Percentiles rank a stretch among this genome's conserved stretches.
Conservation (phyloP, 2,888 invertebrate genomes). For the Drosophila borealis region DNA sequence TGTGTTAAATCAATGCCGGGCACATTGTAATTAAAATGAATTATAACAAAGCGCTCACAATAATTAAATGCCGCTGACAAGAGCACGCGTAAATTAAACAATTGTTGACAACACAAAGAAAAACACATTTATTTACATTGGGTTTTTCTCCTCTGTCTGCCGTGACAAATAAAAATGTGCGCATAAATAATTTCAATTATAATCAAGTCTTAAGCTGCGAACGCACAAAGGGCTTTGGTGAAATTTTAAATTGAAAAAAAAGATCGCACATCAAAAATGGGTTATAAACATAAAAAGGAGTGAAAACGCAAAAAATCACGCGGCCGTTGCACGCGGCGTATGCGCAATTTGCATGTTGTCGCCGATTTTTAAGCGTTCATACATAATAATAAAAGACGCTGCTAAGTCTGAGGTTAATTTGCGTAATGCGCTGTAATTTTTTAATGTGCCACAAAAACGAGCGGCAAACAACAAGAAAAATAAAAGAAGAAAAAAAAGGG, state of each 20-base stretch:
- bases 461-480: slow-evolving; percentile 25
- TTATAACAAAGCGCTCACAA: slow-evolving; percentile 18
- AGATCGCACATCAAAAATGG: not conserved
- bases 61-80: slow-evolving; percentile 24
- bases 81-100: slow-evolving; percentile 10
- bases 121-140: not conserved
- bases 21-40: slow-evolving; percentile 38
- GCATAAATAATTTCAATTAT: slow-evolving; percentile 32
- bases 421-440: slow-evolving; percentile 77
- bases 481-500: slow-evolving; percentile 9
- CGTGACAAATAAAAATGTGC: not conserved
- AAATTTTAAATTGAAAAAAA: slow-evolving; percentile 2
- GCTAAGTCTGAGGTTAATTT: slow-evolving; percentile 81
- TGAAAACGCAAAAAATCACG: slow-evolving; percentile 18
- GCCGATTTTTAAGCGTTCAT: slow-evolving; percentile 19
- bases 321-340: slow-evolving; percentile 33
- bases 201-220: slow-evolving; percentile 28
- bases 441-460: slow-evolving; percentile 66
- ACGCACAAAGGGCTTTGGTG: slow-evolving; percentile 3
- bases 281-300: not conserved
- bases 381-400: slow-evolving; percentile 53
- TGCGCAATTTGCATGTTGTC: slow-evolving; percentile 46
- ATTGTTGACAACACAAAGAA: not conserved
- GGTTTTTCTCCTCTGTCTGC: not conserved
- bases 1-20: slow-evolving; percentile 20